Evolutionary conservation across 2,113 vertebrate species (phyloP), one percentile per base, ranked within the genome.

Genomic region (Halichoeres trimaculatus): DNA sequence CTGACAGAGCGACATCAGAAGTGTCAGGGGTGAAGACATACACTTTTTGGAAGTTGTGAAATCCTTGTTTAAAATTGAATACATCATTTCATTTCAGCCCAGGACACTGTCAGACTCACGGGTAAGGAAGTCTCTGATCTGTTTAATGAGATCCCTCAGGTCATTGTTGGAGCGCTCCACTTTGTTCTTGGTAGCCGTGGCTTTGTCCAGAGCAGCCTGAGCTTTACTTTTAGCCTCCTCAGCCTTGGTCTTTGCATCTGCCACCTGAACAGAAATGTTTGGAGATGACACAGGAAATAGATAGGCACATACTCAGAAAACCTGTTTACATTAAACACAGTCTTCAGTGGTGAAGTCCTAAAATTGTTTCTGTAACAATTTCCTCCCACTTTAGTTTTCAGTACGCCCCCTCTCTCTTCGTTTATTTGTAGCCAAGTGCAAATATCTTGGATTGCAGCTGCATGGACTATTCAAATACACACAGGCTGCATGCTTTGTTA

Each of bases 141-240:
- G 95, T 85, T 95, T 96, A 92, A 99, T 98, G 59, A 99, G 96
- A 80, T 98, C 95, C 66, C 96, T 93, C 78, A 99, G 93, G 67
- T 98, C 95, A 38, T 96, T 95, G 89, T 98, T 99, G 86, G 97
- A 97, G 77, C 90, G 95, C 64, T 98, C 95, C 90, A 97, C 94
- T 12, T 93, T 96, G 62, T 92, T 94, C 76, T 96, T 96, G 80
- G 95, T 96, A 88, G 94, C 92, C 4, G 95, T 96, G 0, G 97
- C 96, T 80, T 96, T 97, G 71, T 97, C 95, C 88, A 98, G 89
- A 34, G 95, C 96, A 0, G 92, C 95, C 64, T 96, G 96, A 0
- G 98, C 97, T 90, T 83, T 92, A 65, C 92, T 90, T 47, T 96
- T 95, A 0, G 97, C 97, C 55, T 96, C 95, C 0, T 95, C 92